Evolutionary conservation across 2,888 invertebrate genomes (phyloP), one percentile per base, ranked within the genome.

Genomic region (Hypomecis atomaria): DNA sequence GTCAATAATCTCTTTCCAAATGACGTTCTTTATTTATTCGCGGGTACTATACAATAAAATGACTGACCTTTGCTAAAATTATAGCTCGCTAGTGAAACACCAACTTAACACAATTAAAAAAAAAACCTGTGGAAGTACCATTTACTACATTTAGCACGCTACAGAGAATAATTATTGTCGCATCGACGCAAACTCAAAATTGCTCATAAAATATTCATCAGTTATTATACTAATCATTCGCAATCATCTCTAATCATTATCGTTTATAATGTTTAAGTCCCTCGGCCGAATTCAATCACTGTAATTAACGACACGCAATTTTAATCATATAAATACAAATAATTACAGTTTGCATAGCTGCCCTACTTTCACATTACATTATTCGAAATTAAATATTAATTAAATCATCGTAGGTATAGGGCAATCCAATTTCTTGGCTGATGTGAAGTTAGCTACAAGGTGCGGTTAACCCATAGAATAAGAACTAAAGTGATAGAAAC

Each of bases 261-360:
- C 49, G 10, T 49, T 49, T 34, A 49, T 33, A 9, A 34, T 47
- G 33, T 10, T 9, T 56, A 56, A 56, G 56, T 56, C 38, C 37
- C 55, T 45, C 47, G 56, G 11, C 38, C 45, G 45, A 49, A 40
- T 48, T 48, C 11, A 48, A 48, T n/a, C 33, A 34, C 10, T n/a
- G 8, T 8, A 43, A 44, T 54, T 54, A 42, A 34, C 43, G 6
- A 50, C 50, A 50, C 50, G 50, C 50, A 50, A 38, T 8, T 37
- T 3, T 6, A 50, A 49, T 23, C 23, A 23, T 23, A 23, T 3
- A 23, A 2, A 36, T 11, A 49, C 49, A 6, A 49, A 11, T 13
- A 38, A 34, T 9, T 48, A 48, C 1, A 1, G 9, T 34, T n/a
- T 1, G n/a, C 0, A 23, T 33, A n/a, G 3, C 23, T 34, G 0